phyloP scores from a whole-genome alignment of 2,888 invertebrate genomes.

The Bellardia bayeri region DNA sequence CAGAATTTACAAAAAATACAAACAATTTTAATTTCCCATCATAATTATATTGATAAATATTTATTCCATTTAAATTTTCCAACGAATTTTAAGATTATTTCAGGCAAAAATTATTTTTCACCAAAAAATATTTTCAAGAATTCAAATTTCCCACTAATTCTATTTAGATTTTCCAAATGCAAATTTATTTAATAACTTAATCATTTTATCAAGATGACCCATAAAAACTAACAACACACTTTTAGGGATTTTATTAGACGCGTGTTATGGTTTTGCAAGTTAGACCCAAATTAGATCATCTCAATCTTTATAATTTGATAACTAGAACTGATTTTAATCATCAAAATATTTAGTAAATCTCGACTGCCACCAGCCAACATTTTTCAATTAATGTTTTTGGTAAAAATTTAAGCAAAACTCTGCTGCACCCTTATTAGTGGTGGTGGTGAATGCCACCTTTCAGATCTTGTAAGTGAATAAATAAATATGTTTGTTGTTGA shows the following conservation, averaged over 20 bases:
- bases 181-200: constrained; percentile 20
- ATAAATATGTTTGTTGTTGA: constrained; percentile 9
- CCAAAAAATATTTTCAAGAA: background rate
- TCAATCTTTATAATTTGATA: background rate
- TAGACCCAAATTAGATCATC: background rate
- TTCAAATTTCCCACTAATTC: background rate
- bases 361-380: background rate
- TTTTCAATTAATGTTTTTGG: background rate
- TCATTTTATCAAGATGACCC: constrained; percentile 22
- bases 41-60: too few species aligned
- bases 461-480: constrained; percentile 20
- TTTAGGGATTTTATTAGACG: constrained; percentile 14
- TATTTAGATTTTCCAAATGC: background rate
- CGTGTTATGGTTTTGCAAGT: constrained; percentile 16
- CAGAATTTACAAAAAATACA: too few species aligned
- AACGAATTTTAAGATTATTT: too few species aligned
- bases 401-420: background rate
- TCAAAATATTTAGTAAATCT: constrained; percentile 45
- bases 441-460: background rate
- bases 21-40: too few species aligned
- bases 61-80: too few species aligned
- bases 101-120: too few species aligned
- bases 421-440: background rate
- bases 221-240: constrained; percentile 16
- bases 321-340: constrained; percentile 18